Evolutionary conservation across 2,113 vertebrate genomes (phyloP), one percentile per base, ranked within the genome.

Genomic region (Lamprotornis superbus): DNA sequence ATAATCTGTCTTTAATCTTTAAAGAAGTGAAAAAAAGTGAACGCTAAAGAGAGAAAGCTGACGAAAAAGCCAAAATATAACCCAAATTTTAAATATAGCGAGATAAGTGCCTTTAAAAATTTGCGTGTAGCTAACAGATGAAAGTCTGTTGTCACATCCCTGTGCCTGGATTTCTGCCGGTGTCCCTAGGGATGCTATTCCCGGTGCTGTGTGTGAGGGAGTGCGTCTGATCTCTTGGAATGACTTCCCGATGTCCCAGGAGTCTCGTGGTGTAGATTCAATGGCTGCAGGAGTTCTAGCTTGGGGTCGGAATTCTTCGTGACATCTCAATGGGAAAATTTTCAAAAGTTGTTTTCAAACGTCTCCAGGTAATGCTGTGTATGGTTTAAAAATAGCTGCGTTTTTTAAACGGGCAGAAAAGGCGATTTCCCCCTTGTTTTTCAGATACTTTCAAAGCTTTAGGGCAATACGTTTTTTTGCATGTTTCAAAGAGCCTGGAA

Each of bases 111-210:
- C 35, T 70, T 55, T 37, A 10, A 76, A 47, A 79, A 39, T 1
- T 11, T 20, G 7, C 9, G 37, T 0, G 2, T 12, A 11, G 82
- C 15, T 15, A 16, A 12, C 7, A 20, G 40, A 40, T 63, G 0
- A 17, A 53, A 9, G 0, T 1, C 37, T 18, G 3, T 4, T 12
- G 27, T 30, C 5, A 0, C 1, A 1, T 24, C 25, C 17, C 23
- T 2, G 47, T 52, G 87, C 47, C 60, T 28, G 79, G 13, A 2
- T 74, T 80, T 50, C 8, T 24, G 5, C 9, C 35, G 39, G 5
- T 20, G n/a, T 68, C 79, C 42, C 42, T 6, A 0, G 30, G 15
- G 55, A 61, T 83, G 77, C 87, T 3, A 0, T 42, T 82, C 79
- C 74, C 20, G 64, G 71, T 11, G 2, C n/a, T 16, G 31, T 6